Percentiles rank a stretch among this genome's conserved stretches.
phyloP scores from a whole-genome alignment of 2,888 invertebrate species.

The Bibio marci region DNA sequence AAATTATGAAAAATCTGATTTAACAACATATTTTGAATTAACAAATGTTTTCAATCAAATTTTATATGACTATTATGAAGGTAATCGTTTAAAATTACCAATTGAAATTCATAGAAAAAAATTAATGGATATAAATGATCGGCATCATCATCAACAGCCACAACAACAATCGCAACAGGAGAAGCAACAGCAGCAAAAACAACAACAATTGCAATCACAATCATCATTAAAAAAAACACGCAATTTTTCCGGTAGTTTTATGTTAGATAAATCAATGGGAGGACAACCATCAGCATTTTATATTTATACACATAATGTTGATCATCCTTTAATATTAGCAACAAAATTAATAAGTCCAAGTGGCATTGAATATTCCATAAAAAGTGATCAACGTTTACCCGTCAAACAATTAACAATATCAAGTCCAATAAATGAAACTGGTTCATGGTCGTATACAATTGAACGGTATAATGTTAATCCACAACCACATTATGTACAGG shows the following conservation, averaged over 20 bases:
- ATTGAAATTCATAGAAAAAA: conserved; percentile 24
- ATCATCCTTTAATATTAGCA: conserved; percentile 33
- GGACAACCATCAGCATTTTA: conserved; percentile 34
- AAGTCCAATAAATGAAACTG: conserved; percentile 36
- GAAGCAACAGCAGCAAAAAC: too few relatives aligned
- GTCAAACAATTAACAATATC: conserved; percentile 34
- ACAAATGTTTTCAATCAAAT: conserved; percentile 32
- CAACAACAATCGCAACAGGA: too few relatives aligned
- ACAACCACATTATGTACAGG: conserved; percentile 41
- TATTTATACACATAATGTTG: conserved; percentile 34
- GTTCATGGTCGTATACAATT: conserved; percentile 40
- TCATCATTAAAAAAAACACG: conserved; percentile 10
- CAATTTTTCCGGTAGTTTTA: conserved; percentile 35
- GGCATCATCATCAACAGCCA: neutral
- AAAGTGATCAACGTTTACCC: conserved; percentile 32
- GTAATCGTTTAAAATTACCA: conserved; percentile 28
- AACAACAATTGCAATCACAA: too few relatives aligned
- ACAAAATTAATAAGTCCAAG: conserved; percentile 33
- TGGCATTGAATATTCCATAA: conserved; percentile 28
- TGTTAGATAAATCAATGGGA: conserved; percentile 34
- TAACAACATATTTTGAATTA: conserved; percentile 36
- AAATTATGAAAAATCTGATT: conserved; percentile 32
- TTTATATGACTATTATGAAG: conserved; percentile 30
- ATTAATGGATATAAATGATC: conserved; percentile 11
- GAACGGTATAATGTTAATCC: conserved; percentile 38